Base-by-base conservation (phyloP, 2,113 vertebrate genomes). In the Lepus timidus region DNA sequence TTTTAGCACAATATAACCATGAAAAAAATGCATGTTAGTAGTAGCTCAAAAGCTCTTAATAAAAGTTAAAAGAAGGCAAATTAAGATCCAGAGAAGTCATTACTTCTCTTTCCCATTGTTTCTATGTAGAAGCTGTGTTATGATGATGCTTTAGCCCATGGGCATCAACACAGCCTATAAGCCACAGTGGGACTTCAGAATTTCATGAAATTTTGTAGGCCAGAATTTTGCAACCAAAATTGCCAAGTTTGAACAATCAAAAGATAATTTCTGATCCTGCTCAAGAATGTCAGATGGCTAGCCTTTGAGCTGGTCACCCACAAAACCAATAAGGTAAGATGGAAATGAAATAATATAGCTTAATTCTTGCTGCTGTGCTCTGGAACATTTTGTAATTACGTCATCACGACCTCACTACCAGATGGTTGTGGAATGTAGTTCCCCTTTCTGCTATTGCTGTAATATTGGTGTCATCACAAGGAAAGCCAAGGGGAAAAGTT, bases 81-180 rank as follows among this genome's bases (percentile, higher is more conserved):
- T 80, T 90, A 27, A 93, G 33, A 93, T 85, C 29, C 7, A 64
- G 73, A 91, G 3, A 64, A 65, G 64, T 62, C 67, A 79, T 84
- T 31, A 36, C 9, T 64, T 85, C 3, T 17, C 2, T 27, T 73
- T 68, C 49, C 23, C 80, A 87, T n/a, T 29, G 61, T 91, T 80
- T 62, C 22, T 64, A 14, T 31, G 23, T 49, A 36, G 29, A 68
- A 62, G 25, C 4, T 80, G 17, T 91, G 20, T 75, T 94, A 39
- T 78, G 27, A 16, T 65, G 31, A 82, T 6, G 3, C 19, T 64
- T n/a, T 31, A 89, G 23, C 22, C 3, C 10, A 29, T 75, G 33
- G 29, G 13, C n/a, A 58, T 39, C 29, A n/a, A 49, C 3, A 62
- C 14, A 16, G 20, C 4, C 13, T n/a, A 12, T 19, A 64, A 36